Evolutionary conservation across 2,888 invertebrate species (phyloP), one percentile per base, ranked within the genome.

Genomic region (Netelia melanura): DNA sequence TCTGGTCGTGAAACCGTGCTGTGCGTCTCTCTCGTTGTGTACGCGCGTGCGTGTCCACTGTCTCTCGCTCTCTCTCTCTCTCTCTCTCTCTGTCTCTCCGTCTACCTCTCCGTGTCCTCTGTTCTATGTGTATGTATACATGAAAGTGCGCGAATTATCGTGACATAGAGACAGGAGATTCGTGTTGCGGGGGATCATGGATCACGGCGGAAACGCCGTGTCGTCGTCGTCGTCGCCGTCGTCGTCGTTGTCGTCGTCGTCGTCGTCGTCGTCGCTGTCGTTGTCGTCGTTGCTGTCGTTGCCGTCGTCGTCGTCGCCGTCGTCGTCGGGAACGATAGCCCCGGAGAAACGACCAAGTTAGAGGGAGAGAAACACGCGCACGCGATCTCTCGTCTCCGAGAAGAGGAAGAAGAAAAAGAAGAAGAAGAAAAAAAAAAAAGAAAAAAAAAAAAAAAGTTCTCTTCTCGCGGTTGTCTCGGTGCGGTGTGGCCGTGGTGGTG

Each of bases 291-390:
- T 21, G 84, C 64, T 64, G 75, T 78, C 74, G 83, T 84, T 81
- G 76, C 56, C 79, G 70, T 48, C 79, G 79, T 76, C 72, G 74
- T 75, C 68, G 82, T 80, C 86, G 79, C 65, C 78, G 72, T 81
- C 82, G 83, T 79, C 84, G 81, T 78, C 81, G 78, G 74, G 56
- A 68, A 76, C 30, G 79, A 81, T 81, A 79, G 56, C 79, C 62
- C 83, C 81, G 80, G 81, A 83, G 79, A 85, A 83, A 86, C 72
- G 81, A 65, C 76, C 68, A 75, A 84, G 84, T 72, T 78, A 84
- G 81, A 81, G 62, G 74, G 78, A 85, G 76, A 82, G 61, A 78
- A 79, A 56, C 8, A 64, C 76, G 74, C 71, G 86, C 82, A 79
- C 79, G 67, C 72, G 79, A 76, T 84, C 82, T 77, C 83, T 78